Percentiles rank a stretch among this genome's conserved stretches.
Evolutionary conservation across 1,140 invertebrate genomes (phyloP).

Genomic region (Drosophila navojoa): DNA sequence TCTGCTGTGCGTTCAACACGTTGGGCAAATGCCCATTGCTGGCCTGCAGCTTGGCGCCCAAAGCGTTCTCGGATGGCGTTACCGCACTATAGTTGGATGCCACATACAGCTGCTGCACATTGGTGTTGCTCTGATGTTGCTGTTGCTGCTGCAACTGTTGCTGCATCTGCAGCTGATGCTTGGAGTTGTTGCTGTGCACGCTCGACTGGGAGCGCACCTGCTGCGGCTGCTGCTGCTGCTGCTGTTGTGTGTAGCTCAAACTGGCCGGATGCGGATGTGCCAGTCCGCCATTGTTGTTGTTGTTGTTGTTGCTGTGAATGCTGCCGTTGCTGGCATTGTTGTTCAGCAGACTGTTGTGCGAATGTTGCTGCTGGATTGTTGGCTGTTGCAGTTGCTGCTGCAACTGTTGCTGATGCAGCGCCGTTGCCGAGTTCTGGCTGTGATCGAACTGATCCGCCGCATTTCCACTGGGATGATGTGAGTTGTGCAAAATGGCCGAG

Average conservation of each 20-base stretch:
- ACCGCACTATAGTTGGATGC: slow-evolving; percentile 67
- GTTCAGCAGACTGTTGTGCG: slow-evolving; percentile 51
- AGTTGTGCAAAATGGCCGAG: slow-evolving; percentile 78
- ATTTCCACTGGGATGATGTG: slow-evolving; percentile 81
- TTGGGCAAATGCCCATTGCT: slow-evolving; percentile 63
- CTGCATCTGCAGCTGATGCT: slow-evolving; percentile 36
- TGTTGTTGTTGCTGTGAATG: slow-evolving; percentile 49
- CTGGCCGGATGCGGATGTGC: slow-evolving; percentile 39
- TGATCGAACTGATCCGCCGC: slow-evolving; percentile 55
- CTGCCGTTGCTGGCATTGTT: slow-evolving; percentile 61
- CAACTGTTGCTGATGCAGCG: slow-evolving; percentile 47
- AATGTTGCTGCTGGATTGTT: slow-evolving; percentile 37
- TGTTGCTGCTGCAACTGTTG: slow-evolving; percentile 1
- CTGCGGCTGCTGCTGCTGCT: slow-evolving; percentile 38
- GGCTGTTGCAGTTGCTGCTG: slow-evolving; percentile 48
- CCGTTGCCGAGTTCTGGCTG: slow-evolving; percentile 26
- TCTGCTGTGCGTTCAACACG: slow-evolving; percentile 25
- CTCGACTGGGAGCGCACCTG: slow-evolving; percentile 51
- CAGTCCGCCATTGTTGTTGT: slow-evolving; percentile 19
- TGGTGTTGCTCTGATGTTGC: slow-evolving; percentile 23
- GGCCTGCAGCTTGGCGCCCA: slow-evolving; percentile 53
- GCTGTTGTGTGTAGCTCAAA: slow-evolving; percentile 29
- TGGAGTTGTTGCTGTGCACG: slow-evolving; percentile 38
- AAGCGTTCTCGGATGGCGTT: slow-evolving; percentile 64
- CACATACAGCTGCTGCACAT: slow-evolving; percentile 71